Evolutionary conservation across 2,797 vertebrate species (phyloP).

Genomic region (Florisuga fusca): DNA sequence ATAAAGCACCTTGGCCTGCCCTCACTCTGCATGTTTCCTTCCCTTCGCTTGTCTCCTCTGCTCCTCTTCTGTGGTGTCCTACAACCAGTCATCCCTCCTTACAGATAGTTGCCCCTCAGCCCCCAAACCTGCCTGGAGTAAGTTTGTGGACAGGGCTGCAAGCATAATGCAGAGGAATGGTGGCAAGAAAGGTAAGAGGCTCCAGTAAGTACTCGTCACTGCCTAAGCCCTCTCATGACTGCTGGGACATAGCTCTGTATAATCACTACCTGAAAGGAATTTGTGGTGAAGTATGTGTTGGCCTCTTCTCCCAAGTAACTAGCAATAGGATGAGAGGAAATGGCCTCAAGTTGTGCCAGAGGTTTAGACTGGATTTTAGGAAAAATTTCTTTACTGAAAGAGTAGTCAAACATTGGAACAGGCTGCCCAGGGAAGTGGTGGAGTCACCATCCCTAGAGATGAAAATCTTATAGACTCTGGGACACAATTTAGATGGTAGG

Average conservation of each 20-base stretch:
- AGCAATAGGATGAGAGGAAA: no score
- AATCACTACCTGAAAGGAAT: no score
- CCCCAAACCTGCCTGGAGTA: background rate
- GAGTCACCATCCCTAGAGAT: no score
- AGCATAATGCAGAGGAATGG: background rate
- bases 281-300: no score
- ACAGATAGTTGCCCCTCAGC: fast-evolving
- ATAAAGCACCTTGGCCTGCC: background rate
- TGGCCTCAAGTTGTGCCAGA: no score
- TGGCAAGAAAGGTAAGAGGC: background rate
- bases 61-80: background rate
- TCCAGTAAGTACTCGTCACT: background rate
- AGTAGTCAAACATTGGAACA: no score
- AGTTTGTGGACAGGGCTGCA: background rate
- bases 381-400: no score
- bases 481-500: no score
- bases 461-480: no score
- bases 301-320: no score
- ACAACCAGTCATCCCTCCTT: background rate
- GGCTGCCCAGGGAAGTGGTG: no score
- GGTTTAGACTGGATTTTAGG: no score
- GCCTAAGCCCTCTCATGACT: background rate
- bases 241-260: background rate
- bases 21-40: background rate
- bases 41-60: background rate